Evolutionary conservation across 2,113 vertebrate species (phyloP), one percentile per base, ranked within the genome.

Genomic region (Chroicocephalus ridibundus): DNA sequence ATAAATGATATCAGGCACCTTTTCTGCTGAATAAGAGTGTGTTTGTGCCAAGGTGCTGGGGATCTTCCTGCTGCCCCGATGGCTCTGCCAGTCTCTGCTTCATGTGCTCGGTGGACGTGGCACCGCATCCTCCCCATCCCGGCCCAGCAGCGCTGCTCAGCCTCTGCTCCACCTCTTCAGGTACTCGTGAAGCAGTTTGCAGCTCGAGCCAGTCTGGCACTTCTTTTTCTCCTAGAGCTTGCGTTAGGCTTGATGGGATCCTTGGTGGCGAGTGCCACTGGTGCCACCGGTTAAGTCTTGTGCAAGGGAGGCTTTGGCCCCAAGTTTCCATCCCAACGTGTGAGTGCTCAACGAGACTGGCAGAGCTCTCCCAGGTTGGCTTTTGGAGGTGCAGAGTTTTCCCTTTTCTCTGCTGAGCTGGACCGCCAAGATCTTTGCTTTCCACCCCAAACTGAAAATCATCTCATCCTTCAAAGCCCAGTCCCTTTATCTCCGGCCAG

Each of bases 21-120:
- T 86, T 96, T 81, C 79, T 94, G 95, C 92, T 96, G 94, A 97
- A 78, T 69, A 82, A 75, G 90, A 74, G 26, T 5, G 36, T 77
- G 80, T 74, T 81, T 77, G 71, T 95, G 85, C 88, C 92, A 95
- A 94, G 69, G 42, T 36, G 15, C 77, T 79, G 70, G 52, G 40
- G 70, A 94, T 79, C 38, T 62, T 94, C 8, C 1, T 36, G 47
- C 38, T 89, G 47, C 49, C 47, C 38, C 47, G 15, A 6, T 3
- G 15, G 38, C 52, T 19, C 46, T 36, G 32, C 44, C 31, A 11
- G 7, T 16, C 44, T 69, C 74, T 49, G n/a, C 52, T 80, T 61
- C 0, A 0, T 61, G 40, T 27, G 25, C 74, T 70, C 12, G 13
- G 0, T 16, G 76, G 61, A 51, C 0, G 2, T 36, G 58, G 38